phyloP scores from a whole-genome alignment of 2,797 vertebrate genomes.

The Danio tinwini region DNA sequence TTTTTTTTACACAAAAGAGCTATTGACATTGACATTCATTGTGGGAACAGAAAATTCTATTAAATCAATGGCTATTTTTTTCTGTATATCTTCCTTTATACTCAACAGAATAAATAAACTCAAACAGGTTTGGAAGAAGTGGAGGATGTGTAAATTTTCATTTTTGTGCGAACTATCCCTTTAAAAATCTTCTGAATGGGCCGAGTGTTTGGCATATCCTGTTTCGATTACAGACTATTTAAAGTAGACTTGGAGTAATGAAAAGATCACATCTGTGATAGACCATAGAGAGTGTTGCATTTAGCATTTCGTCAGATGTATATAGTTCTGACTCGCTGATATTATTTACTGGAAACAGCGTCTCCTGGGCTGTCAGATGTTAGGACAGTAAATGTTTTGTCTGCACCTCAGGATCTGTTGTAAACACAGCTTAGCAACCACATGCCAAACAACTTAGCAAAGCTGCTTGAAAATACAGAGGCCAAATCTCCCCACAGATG shows the following conservation, averaged over 20 bases:
- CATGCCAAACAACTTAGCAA: slow-evolving; percentile 72
- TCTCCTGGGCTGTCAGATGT: slow-evolving; percentile 35
- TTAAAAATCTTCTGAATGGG: not conserved
- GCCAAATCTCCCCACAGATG: slow-evolving; percentile 25
- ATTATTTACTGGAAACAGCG: slow-evolving; percentile 21
- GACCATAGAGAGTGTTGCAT: not conserved
- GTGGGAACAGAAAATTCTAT: no score
- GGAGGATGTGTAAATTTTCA: no score
- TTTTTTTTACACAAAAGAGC: no score
- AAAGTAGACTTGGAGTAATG: not conserved
- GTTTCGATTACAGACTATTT: not conserved
- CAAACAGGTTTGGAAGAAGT: no score
- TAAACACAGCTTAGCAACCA: slow-evolving; percentile 48
- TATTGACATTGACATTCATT: no score
- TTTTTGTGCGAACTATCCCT: no score
- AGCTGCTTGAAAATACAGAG: slow-evolving; percentile 55
- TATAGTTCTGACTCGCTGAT: slow-evolving; percentile 36
- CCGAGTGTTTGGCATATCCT: not conserved
- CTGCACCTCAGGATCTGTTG: slow-evolving; percentile 43
- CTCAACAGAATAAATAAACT: no score
- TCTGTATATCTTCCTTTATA: no score
- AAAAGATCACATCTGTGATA: not conserved
- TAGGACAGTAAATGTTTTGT: slow-evolving; percentile 39
- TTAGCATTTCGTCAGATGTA: not conserved
- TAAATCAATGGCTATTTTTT: no score